Evolutionary conservation across 2,888 invertebrate genomes (phyloP).

Genomic region (Tachina fera): DNA sequence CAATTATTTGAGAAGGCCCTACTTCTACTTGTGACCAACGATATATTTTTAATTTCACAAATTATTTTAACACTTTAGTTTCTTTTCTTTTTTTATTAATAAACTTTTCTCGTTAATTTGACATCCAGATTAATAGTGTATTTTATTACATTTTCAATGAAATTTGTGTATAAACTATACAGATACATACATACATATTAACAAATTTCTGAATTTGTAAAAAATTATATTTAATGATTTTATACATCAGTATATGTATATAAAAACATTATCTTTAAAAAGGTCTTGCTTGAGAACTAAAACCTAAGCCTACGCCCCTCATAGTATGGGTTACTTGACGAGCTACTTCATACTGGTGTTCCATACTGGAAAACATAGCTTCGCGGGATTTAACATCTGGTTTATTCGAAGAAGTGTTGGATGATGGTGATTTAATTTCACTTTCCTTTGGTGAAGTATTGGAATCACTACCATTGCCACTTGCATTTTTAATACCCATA

Average conservation of each 20-base stretch:
- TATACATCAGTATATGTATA: conserved; percentile 8
- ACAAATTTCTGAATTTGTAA: conserved; percentile 40
- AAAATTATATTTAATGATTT: conserved; percentile 17
- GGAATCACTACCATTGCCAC: conserved; percentile 5
- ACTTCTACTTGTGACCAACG: too few species aligned
- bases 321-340: conserved; percentile 98
- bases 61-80: background rate
- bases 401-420: conserved; percentile 63
- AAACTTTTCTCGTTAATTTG: conserved; percentile 39
- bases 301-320: conserved; percentile 93
- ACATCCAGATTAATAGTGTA: conserved; percentile 42
- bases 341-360: conserved; percentile 98
- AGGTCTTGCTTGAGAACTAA: conserved; percentile 85
- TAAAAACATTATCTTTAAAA: conserved; percentile 49
- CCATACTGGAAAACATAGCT: conserved; percentile 96
- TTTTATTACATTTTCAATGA: conserved; percentile 29
- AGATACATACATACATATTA: conserved; percentile 1
- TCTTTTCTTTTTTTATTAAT: background rate
- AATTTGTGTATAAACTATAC: conserved; percentile 38
- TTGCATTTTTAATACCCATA: conserved; percentile 90
- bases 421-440: conserved; percentile 44
- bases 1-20: too few species aligned
- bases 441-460: conserved; percentile 52
- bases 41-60: too few species aligned
- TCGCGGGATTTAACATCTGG: conserved; percentile 84